Conservation (phyloP, 2,113 vertebrate genomes). For the Pluvianellus socialis region DNA sequence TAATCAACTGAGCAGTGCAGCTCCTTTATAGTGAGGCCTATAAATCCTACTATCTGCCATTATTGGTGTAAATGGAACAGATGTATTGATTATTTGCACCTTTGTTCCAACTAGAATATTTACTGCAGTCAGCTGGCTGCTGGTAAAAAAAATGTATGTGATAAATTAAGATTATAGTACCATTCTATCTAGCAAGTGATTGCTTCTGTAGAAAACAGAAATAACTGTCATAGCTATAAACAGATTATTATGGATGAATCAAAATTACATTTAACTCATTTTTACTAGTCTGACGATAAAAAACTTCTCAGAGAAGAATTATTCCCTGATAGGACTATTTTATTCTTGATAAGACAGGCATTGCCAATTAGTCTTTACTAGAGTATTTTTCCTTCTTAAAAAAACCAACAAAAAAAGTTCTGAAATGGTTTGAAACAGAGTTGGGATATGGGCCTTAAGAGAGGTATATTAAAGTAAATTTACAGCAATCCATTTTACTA, state of each 20-base stretch:
- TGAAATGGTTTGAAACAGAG: background rate
- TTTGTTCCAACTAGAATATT: constrained; percentile 27
- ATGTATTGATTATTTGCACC: constrained; percentile 61
- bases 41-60: constrained; percentile 57
- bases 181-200: background rate
- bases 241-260: constrained; percentile 16
- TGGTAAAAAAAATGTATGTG: background rate
- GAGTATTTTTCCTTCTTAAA: background rate
- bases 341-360: background rate
- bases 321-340: background rate
- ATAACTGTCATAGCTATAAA: constrained; percentile 35
- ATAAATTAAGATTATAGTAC: constrained; percentile 1
- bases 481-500: background rate
- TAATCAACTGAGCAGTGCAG: constrained; percentile 44
- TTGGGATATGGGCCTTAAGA: background rate
- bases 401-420: background rate
- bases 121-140: background rate
- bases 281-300: background rate
- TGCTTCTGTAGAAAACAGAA: constrained; percentile 56
- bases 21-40: background rate
- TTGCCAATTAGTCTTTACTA: background rate
- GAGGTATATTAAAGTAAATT: background rate
- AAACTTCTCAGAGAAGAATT: background rate
- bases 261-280: background rate
- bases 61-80: constrained; percentile 9